phyloP scores from a whole-genome alignment of 2,888 invertebrate genomes.

The Mycalesis mineus region DNA sequence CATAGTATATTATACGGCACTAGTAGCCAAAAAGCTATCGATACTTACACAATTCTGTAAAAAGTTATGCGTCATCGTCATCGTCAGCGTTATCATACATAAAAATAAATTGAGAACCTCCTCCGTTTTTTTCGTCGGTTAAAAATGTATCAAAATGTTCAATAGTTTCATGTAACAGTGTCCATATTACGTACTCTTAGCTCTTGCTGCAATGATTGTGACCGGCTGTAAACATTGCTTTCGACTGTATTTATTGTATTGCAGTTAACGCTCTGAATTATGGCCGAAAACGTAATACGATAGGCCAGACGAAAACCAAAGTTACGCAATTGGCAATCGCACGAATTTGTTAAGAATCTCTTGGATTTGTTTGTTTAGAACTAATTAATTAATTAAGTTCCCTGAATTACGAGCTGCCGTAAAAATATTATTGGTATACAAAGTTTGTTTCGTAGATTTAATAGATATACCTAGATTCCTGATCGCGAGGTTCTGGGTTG shows the following conservation, averaged over 20 bases:
- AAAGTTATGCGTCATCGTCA: too few species aligned
- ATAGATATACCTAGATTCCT: too few species aligned
- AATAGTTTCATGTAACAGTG: not conserved
- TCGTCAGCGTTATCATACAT: too few species aligned
- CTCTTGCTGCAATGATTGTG: not conserved
- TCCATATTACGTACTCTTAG: not conserved
- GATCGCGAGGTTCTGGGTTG: too few species aligned
- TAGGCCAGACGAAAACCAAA: not conserved
- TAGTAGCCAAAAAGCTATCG: too few species aligned
- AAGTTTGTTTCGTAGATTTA: too few species aligned
- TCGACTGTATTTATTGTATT: conserved; percentile 1
- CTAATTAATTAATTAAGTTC: too few species aligned
- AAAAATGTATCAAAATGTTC: not conserved
- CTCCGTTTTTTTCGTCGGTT: not conserved
- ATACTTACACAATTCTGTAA: too few species aligned
- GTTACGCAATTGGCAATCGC: not conserved
- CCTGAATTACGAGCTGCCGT: too few species aligned
- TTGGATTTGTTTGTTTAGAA: too few species aligned
- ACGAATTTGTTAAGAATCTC: not conserved
- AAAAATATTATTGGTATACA: too few species aligned
- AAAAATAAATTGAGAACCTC: not conserved
- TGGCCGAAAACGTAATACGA: not conserved
- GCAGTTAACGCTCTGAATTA: not conserved
- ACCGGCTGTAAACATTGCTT: not conserved
- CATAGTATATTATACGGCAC: too few species aligned